These are phyloP conservation scores for Plagiodera versicolora DNA, from an alignment of 2,888 invertebrate species.

Conservation along the genomic window DNA sequence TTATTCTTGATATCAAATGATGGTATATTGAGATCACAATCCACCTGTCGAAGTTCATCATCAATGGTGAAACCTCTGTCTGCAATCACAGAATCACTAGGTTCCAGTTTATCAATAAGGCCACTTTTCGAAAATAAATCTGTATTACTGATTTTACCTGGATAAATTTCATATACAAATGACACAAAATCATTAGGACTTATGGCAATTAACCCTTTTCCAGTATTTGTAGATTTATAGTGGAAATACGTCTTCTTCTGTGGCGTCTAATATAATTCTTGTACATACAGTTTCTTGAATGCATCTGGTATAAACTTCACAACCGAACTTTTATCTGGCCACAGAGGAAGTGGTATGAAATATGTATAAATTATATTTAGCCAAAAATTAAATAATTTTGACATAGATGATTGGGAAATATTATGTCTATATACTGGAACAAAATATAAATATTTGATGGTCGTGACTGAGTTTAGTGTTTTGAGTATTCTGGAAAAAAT, in stretches of 20 bases:
- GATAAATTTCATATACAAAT: too few species aligned
- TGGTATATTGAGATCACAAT: conserved; percentile 7
- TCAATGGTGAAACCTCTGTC: conserved; percentile 10
- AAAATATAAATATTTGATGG: too few species aligned
- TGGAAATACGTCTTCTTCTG: too few species aligned
- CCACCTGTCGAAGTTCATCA: neutral
- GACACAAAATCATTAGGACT: neutral
- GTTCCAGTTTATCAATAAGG: neutral
- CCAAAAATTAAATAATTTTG: neutral
- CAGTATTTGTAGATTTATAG: too few species aligned
- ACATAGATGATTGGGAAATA: neutral
- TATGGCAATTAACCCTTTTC: conserved; percentile 1
- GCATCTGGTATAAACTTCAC: neutral
- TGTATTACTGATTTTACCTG: too few species aligned
- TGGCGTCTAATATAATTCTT: too few species aligned
- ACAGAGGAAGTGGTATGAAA: neutral
- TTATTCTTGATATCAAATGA: neutral
- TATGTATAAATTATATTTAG: neutral
- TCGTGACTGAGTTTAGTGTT: neutral
- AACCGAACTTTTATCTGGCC: neutral
- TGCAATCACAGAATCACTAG: conserved; percentile 3
- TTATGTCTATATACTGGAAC: neutral
- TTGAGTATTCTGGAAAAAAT: neutral
- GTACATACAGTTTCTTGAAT: neutral
- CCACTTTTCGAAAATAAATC: too few species aligned